phyloP scores from a whole-genome alignment of 2,888 invertebrate species.

The Allophyes oxyacanthae region DNA sequence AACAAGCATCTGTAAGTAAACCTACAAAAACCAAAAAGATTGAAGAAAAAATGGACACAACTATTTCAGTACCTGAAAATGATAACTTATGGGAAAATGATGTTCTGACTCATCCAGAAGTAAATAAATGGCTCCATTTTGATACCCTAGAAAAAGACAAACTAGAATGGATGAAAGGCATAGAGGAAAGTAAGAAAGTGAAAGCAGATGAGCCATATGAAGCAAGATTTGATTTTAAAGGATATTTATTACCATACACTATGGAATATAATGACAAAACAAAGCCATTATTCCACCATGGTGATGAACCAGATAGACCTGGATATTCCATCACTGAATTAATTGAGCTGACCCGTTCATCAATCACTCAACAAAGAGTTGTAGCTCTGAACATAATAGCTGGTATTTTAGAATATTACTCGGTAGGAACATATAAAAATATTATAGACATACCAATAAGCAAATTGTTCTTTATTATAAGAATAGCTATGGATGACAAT shows the following conservation, averaged over 20 bases:
- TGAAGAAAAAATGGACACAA: slow-evolving; percentile 70
- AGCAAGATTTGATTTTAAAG: slow-evolving; percentile 95
- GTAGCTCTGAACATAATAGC: slow-evolving; percentile 94
- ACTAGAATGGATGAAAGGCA: slow-evolving; percentile 95
- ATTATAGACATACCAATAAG: slow-evolving; percentile 93
- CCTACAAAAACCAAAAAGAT: slow-evolving; percentile 7
- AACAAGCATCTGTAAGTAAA: slow-evolving; percentile 17
- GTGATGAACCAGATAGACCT: slow-evolving; percentile 96
- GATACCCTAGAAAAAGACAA: slow-evolving; percentile 96
- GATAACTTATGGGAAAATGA: slow-evolving; percentile 87
- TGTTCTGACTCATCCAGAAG: slow-evolving; percentile 89
- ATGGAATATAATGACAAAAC: slow-evolving; percentile 88
- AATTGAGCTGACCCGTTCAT: slow-evolving; percentile 93
- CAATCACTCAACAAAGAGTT: slow-evolving; percentile 95
- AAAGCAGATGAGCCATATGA: slow-evolving; percentile 91
- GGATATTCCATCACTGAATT: slow-evolving; percentile 97
- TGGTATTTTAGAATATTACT: slow-evolving; percentile 93
- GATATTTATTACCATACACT: slow-evolving; percentile 92
- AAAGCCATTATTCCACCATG: slow-evolving; percentile 95
- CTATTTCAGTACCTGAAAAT: slow-evolving; percentile 55
- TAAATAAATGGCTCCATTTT: slow-evolving; percentile 95
- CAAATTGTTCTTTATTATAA: slow-evolving; percentile 93
- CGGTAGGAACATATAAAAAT: slow-evolving; percentile 93
- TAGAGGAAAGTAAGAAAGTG: slow-evolving; percentile 88
- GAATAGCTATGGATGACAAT: slow-evolving; percentile 96